Base-by-base conservation (phyloP, 2,797 vertebrate genomes). In the Gymnodraco acuticeps region DNA sequence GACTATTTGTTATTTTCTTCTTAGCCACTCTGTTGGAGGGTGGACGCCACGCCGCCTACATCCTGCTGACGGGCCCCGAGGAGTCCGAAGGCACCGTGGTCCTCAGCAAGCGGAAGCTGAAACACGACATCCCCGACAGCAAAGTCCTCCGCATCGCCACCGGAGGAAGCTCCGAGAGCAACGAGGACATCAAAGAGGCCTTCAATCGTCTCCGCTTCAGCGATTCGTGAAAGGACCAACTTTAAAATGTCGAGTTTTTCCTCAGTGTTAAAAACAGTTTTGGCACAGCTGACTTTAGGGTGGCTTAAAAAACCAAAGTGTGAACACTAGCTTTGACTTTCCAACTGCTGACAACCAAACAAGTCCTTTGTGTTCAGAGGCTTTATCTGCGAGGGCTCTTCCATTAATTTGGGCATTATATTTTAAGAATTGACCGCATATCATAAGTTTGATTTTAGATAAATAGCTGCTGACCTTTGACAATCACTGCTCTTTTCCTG, bases 11-110 rank as follows among this genome's bases (percentile, higher is more conserved):
- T 69, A 61, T 69, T 64, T 69, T 62, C 63, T 61, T 8, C 81
- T 51, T 77, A 98, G 97, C 92, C 3, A 87, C 88, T 1, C 92
- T 99, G 76, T 87, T 99, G 3, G 98, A 99, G 92, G 93, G 83
- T 0, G 96, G 96, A 58, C 96, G 96, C 13, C 98, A 99, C 0
- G 97, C 98, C 33, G 96, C 96, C 89, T 98, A 95, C 10, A 70
- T 99, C 80, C 77, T 96, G 60, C 87, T 99, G 87, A 95, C 79
- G 0, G 96, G 96, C 4, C 95, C 96, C 0, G 69, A 23, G 55
- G 0, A 68, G 82, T 69, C 0, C 0, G 89, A 91, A 0, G 95
- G 95, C n/a, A 78, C 62, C 0, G 94, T 98, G 79, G 89, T 95
- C 2, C 88, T 99, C 79, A 93, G 90, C 79, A 99, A 99, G 88